A percentile compares a stretch with the other conserved stretches of the same genome.
These are phyloP conservation scores for Centroberyx gerrardi DNA, from an alignment of 2,797 vertebrate genomes.

Conservation along the genomic window DNA sequence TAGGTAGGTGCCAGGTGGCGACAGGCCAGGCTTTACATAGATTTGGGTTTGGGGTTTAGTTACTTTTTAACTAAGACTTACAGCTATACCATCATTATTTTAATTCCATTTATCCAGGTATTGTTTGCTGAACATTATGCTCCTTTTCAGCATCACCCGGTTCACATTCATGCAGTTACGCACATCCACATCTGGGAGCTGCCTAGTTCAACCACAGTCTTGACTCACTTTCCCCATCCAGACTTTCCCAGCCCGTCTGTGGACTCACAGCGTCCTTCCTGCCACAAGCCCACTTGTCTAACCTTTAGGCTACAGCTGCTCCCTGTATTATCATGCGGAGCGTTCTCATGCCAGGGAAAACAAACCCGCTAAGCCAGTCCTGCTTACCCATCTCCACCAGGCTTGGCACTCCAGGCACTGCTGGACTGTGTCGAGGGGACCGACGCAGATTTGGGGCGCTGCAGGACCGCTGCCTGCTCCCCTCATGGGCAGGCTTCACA, in stretches of 20 bases:
- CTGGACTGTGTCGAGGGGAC: constrained; percentile 90
- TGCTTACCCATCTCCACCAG: constrained; percentile 93
- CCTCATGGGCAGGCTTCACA: constrained; percentile 90
- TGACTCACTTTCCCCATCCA: neutral
- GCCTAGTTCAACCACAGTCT: constrained; percentile 24
- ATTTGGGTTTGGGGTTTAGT: too few species aligned
- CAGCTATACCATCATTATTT: neutral
- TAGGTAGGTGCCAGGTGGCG: too few species aligned
- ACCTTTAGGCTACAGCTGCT: constrained; percentile 9
- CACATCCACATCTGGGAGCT: constrained; percentile 46
- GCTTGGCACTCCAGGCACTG: constrained; percentile 93
- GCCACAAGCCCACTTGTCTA: neutral
- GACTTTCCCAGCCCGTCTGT: neutral
- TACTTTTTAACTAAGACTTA: neutral
- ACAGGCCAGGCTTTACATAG: too few species aligned
- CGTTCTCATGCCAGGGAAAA: constrained; percentile 6
- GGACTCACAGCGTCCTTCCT: neutral
- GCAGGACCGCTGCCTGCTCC: constrained; percentile 94
- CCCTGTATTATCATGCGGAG: neutral
- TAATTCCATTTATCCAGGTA: constrained; percentile 4
- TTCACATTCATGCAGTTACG: constrained; percentile 37
- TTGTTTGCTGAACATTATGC: constrained; percentile 14
- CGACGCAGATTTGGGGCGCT: constrained; percentile 95
- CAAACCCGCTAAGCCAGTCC: neutral
- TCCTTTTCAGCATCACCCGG: constrained; percentile 21